These are phyloP conservation scores for Acleris holmiana DNA, from an alignment of 2,888 invertebrate species.

Conservation along the genomic window DNA sequence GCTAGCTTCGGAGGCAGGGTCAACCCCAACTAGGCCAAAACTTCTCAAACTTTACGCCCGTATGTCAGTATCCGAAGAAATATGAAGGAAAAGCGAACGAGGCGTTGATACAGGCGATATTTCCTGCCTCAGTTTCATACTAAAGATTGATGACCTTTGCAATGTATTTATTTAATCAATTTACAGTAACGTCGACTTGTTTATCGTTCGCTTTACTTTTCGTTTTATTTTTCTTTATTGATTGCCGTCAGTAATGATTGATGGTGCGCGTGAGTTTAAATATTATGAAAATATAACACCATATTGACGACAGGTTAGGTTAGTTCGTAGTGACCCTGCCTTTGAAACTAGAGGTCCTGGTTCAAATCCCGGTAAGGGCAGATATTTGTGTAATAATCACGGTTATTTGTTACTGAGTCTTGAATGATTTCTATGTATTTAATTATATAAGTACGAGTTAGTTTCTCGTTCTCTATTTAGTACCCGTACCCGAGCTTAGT, in stretches of 20 bases:
- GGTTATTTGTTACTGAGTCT: too few relatives aligned
- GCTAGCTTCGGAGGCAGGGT: too few relatives aligned
- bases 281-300: too few relatives aligned
- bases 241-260: neutral
- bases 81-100: conserved; percentile 46
- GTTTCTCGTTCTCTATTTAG: too few relatives aligned
- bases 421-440: too few relatives aligned
- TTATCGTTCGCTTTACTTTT: conserved; percentile 3
- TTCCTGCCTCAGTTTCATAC: conserved; percentile 50
- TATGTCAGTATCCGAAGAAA: conserved; percentile 43
- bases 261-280: neutral
- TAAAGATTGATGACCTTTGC: conserved; percentile 51
- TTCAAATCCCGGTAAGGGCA: too few relatives aligned
- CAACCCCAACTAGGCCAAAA: neutral
- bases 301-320: too few relatives aligned
- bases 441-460: too few relatives aligned
- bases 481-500: too few relatives aligned
- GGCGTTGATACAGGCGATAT: conserved; percentile 51
- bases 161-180: conserved; percentile 32
- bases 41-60: conserved; percentile 18
- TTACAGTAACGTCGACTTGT: conserved; percentile 19
- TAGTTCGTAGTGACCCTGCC: too few relatives aligned
- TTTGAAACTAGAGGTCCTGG: too few relatives aligned
- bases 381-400: too few relatives aligned
- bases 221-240: conserved; percentile 2